Evolutionary conservation across 2,797 vertebrate genomes (phyloP), one percentile per base, ranked within the genome.

Genomic region (Pitangus sulphuratus): DNA sequence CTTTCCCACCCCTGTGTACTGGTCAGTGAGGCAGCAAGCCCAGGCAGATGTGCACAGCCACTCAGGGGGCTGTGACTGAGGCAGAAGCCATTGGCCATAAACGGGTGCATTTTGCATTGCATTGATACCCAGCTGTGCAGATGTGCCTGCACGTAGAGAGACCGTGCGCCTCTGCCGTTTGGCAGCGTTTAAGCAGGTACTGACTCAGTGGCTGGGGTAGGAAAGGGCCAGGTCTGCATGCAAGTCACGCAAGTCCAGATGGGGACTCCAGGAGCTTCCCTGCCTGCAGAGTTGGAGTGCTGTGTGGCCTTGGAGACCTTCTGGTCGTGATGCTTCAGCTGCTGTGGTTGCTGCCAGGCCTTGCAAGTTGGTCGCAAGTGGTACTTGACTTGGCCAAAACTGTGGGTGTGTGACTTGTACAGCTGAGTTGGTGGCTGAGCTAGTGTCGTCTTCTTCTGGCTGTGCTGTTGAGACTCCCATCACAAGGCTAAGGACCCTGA

Each of bases 101-200:
- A 13, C 0, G 0, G 7, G 12, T 50, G 39, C 40, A 11, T 31
- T 85, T 48, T 50, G 50, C 3, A 0, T 24, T 33, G 31, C 22
- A 3, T 37, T 1, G 1, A 12, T 22, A 28, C 1, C 0, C 22
- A 42, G 48, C 40, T 25, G 16, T 20, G 18, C 20, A 0, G 6
- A 2, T 1, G 0, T 47, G 51, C 26, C 31, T 45, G 39, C 2
- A 0, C 3, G 24, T 6, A 5, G 40, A 42, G 56, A 18, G 12
- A 4, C 30, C 0, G 0, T 2, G 11, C 35, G 2, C 12, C 42
- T 85, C 83, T 40, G 24, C 33, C 11, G 9, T 45, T 26, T 28
- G 45, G 37, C 48, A 0, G 0, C 0, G 3, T 57, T 45, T 35
- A 20, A 88, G 60, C n/a, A 69, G 54, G 21, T 3, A 1, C 56